Percentiles rank a stretch among this genome's conserved stretches.
Evolutionary conservation across 2,113 vertebrate species (phyloP).

Genomic region (Pelodiscus sinensis): DNA sequence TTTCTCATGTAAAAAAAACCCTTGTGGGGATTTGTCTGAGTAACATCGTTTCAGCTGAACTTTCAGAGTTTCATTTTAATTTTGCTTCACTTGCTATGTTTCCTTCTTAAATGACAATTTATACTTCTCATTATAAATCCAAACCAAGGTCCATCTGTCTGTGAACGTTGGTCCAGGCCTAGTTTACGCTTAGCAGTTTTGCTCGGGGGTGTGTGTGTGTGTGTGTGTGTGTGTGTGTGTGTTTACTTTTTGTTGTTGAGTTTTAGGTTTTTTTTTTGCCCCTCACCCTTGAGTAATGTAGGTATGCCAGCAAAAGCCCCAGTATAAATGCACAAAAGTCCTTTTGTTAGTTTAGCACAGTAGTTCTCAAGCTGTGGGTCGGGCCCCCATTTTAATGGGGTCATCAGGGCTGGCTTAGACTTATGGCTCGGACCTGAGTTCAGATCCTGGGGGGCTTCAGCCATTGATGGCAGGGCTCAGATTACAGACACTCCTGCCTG

Average conservation of each 20-base stretch:
- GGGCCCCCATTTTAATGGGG: too few species aligned
- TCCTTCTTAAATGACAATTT: background rate
- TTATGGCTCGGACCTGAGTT: too few species aligned
- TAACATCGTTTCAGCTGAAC: background rate
- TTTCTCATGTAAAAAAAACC: background rate
- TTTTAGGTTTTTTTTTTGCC: background rate
- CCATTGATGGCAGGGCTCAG: too few species aligned
- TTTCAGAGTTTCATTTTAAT: fast-evolving
- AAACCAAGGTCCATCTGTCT: background rate
- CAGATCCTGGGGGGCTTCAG: too few species aligned
- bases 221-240: too few species aligned
- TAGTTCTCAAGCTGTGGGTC: too few species aligned
- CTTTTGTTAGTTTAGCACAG: background rate
- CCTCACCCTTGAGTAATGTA: background rate
- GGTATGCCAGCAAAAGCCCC: background rate
- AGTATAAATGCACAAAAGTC: fast-evolving
- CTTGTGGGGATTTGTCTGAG: background rate
- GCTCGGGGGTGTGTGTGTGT: background rate
- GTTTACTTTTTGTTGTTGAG: too few species aligned
- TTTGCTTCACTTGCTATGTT: background rate
- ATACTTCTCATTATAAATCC: background rate
- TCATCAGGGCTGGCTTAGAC: too few species aligned
- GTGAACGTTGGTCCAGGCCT: background rate
- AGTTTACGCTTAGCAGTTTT: background rate
- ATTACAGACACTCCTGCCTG: too few species aligned